Conservation (phyloP, 2,888 invertebrate species). For the Archips xylosteana region DNA sequence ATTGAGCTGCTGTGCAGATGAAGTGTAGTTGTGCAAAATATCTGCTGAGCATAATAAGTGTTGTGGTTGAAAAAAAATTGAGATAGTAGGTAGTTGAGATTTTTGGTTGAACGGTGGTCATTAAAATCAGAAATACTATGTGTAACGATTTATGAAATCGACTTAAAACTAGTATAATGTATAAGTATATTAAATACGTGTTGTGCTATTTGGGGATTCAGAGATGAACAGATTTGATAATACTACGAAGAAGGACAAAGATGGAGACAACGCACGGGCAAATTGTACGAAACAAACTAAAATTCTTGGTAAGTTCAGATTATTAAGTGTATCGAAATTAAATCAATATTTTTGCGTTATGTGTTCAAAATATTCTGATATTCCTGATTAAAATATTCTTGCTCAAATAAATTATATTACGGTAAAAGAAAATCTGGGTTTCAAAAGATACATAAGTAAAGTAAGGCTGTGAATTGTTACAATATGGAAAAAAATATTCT, state of each 20-base stretch:
- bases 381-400: too few species aligned
- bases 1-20: background rate
- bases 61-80: background rate
- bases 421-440: too few species aligned
- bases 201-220: slow-evolving; percentile 44
- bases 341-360: too few species aligned
- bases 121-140: background rate
- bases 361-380: too few species aligned
- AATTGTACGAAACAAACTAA: slow-evolving; percentile 78
- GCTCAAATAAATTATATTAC: too few species aligned
- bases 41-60: background rate
- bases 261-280: slow-evolving; percentile 65
- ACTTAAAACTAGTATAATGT: slow-evolving; percentile 29
- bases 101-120: background rate
- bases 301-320: slow-evolving; percentile 69
- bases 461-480: too few species aligned
- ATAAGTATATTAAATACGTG: slow-evolving; percentile 42
- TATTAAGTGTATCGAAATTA: background rate
- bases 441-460: too few species aligned
- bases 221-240: slow-evolving; percentile 79
- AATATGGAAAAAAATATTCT: too few species aligned
- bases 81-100: background rate
- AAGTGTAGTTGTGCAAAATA: background rate
- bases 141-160: background rate
- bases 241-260: slow-evolving; percentile 64